These are phyloP conservation scores for Drosophila parthenogenetica DNA, from an alignment of 2,888 invertebrate genomes.

Conservation along the genomic window DNA sequence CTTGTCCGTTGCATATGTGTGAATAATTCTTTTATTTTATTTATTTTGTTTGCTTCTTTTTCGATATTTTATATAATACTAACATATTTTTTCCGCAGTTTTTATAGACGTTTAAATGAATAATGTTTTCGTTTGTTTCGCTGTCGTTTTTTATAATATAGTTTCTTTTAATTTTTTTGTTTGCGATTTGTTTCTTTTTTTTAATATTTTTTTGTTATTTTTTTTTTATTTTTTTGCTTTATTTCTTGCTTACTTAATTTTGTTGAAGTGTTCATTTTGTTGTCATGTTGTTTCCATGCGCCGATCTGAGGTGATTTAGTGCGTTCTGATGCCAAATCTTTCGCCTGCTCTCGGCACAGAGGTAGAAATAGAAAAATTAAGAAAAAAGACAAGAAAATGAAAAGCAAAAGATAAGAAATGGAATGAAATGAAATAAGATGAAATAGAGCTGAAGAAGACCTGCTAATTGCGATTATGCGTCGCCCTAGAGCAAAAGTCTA, in stretches of 20 bases:
- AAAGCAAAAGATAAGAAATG: conserved; percentile 7
- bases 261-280: conserved; percentile 80
- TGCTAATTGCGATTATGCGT: conserved; percentile 30
- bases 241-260: conserved; percentile 67
- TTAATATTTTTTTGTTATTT: conserved; percentile 11
- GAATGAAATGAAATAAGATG: conserved; percentile 22
- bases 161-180: conserved; percentile 5
- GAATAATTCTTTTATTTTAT: conserved; percentile 41
- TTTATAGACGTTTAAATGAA: conserved; percentile 80
- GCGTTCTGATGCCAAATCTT: conserved; percentile 75
- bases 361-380: conserved; percentile 5
- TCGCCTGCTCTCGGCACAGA: conserved; percentile 39
- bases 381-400: conserved; percentile 2
- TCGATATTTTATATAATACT: conserved; percentile 50
- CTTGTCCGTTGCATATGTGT: conserved; percentile 55
- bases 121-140: conserved; percentile 78
- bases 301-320: conserved; percentile 70
- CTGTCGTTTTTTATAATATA: conserved; percentile 52
- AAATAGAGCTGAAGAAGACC: conserved; percentile 16
- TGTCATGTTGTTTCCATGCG: conserved; percentile 80
- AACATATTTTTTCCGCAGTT: conserved; percentile 58
- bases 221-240: conserved; percentile 43
- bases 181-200: conserved; percentile 7
- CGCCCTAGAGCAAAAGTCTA: conserved; percentile 15
- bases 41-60: conserved; percentile 33